phyloP scores from a whole-genome alignment of 2,888 invertebrate species.

The Orthosia gothica region DNA sequence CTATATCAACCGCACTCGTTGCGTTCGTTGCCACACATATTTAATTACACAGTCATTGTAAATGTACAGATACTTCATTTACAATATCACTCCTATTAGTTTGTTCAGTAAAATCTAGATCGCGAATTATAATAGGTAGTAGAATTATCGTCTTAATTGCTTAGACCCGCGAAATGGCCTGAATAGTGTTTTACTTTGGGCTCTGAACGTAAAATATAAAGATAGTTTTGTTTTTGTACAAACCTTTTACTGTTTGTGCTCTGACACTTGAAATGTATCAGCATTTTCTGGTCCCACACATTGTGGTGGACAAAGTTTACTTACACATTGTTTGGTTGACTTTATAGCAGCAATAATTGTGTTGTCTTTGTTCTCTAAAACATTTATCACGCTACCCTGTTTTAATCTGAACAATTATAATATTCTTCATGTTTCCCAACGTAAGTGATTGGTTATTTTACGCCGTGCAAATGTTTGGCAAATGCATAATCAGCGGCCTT shows the following conservation, averaged over 20 bases:
- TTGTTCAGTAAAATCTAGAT: conserved; percentile 60
- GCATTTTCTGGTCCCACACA: conserved; percentile 6
- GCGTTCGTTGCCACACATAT: conserved; percentile 51
- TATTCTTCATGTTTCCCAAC: conserved; percentile 45
- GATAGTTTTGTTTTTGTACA: conserved; percentile 11
- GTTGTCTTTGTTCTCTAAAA: conserved; percentile 52
- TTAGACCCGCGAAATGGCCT: conserved; percentile 25
- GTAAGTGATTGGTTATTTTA: conserved; percentile 53
- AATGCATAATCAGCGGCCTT: conserved; percentile 59
- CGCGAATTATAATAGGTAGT: conserved; percentile 46
- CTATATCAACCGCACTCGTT: conserved; percentile 29
- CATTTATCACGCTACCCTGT: conserved; percentile 40
- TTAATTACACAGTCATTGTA: conserved; percentile 57
- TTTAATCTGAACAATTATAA: conserved; percentile 37
- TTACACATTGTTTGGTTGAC: conserved; percentile 51
- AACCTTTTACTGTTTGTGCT: conserved; percentile 20
- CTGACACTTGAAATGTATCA: conserved; percentile 27
- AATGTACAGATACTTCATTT: conserved; percentile 60
- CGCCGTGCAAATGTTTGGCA: conserved; percentile 42
- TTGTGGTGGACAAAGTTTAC: conserved; percentile 48
- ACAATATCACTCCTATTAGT: conserved; percentile 60
- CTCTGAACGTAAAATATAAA: background rate
- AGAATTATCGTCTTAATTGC: conserved; percentile 51
- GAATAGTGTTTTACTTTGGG: conserved; percentile 10
- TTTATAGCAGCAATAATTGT: conserved; percentile 60